Percentiles rank a stretch among this genome's conserved stretches.
These are phyloP conservation scores for Piscicola geometra DNA, from an alignment of 2,888 invertebrate species.

Conservation along the genomic window DNA sequence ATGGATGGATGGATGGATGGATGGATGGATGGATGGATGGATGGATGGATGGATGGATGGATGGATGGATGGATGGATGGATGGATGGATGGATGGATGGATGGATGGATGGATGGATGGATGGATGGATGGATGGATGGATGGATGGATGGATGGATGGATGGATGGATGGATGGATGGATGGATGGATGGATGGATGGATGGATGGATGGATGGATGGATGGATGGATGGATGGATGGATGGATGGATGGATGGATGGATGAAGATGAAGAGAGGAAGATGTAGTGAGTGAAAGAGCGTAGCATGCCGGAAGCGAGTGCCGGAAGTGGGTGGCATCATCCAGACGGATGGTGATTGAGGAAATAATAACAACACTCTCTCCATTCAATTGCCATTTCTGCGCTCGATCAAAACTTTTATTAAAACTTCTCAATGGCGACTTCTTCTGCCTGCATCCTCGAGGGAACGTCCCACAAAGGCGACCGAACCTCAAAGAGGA, in stretches of 20 bases:
- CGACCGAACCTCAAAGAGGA: too few species aligned
- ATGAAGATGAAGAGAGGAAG: not conserved
- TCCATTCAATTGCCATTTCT: too few species aligned
- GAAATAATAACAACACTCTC: too few species aligned
- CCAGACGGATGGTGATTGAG: too few species aligned
- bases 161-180: conserved; percentile 18
- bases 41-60: conserved; percentile 18
- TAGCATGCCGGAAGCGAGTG: too few species aligned
- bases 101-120: conserved; percentile 18
- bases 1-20: conserved; percentile 16
- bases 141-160: conserved; percentile 10
- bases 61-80: conserved; percentile 18
- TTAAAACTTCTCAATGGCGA: too few species aligned
- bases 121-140: conserved; percentile 16
- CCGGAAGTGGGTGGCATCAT: too few species aligned
- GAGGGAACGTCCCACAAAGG: too few species aligned
- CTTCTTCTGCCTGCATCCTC: too few species aligned
- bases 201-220: not conserved
- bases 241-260: not conserved
- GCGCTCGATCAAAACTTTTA: too few species aligned
- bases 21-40: conserved; percentile 17
- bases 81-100: conserved; percentile 16
- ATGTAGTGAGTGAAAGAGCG: too few species aligned
- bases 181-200: conserved; percentile 14
- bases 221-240: conserved; percentile 22